Base-by-base conservation (phyloP, 2,113 vertebrate genomes). In the Procavia capensis region DNA sequence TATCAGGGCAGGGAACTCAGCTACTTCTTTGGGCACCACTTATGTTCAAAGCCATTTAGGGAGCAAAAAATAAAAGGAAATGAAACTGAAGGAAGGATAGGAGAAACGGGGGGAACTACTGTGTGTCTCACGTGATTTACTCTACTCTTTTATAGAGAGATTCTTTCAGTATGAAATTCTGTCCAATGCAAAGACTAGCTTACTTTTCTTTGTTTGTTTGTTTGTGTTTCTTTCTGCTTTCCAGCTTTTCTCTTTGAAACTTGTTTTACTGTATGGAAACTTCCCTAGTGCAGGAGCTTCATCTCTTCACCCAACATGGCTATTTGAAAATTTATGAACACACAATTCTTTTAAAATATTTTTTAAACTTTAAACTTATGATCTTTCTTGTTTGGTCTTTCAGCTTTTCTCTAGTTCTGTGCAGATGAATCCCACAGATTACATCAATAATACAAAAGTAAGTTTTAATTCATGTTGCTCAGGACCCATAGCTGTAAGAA, bases 321-420 rank as follows among this genome's bases (percentile, higher is more conserved):
- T 97, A 36, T 97, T 92, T 97, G 95, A 87, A 94, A 96, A 70
- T 87, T 87, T 97, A 95, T 97, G 89, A 97, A 91, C 90, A 97
- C 94, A 94, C 86, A 96, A 66, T 92, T 93, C 72, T 95, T 93
- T 96, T 81, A 0, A 7, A 95, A 86, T 95, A 95, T 90, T 96
- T 96, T 97, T 97, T 85, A 93, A 97, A 97, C 97, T 97, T 97
- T 85, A 93, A 97, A 97, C 97, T 98, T 97, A 97, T 82, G 83
- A 93, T 98, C 89, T 98, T 97, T 98, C 95, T 98, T 95, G 93
- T 98, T 98, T 98, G 98, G 97, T 98, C 98, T 99, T 98, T 97
- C 98, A 99, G 99, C 98, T 99, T 98, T 99, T 99, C 98, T 98
- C 98, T 98, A 99, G 97, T 98, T 98, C 98, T 95, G 98, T 98